Conservation (phyloP, 2,888 invertebrate genomes). For the Cheiracanthium punctorium region DNA sequence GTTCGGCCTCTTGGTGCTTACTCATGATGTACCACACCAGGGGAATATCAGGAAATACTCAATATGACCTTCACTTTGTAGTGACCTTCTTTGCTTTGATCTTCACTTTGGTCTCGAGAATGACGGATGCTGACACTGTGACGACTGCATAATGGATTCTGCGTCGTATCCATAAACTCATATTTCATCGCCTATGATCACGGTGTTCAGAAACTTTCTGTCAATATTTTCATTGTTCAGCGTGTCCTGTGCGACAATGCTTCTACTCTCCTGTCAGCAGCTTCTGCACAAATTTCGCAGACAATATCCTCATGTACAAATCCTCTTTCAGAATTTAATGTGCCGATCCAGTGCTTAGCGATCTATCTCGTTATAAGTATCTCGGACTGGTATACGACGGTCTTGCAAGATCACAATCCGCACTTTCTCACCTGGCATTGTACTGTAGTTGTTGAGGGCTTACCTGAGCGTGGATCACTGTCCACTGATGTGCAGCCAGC, state of each 20-base stretch:
- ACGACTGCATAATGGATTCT: constrained; percentile 65
- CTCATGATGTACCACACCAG: no score
- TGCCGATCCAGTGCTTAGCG: no score
- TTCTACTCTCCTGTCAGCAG: no score
- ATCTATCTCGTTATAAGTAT: no score
- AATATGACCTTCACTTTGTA: not conserved
- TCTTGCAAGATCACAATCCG: no score
- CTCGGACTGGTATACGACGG: no score
- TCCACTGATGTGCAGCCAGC: not conserved
- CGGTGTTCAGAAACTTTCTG: not conserved
- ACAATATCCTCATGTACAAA: no score
- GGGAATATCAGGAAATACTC: no score
- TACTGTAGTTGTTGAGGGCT: not conserved
- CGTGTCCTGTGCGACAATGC: no score
- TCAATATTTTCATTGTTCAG: not conserved
- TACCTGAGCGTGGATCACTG: constrained; percentile 1
- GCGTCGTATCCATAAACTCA: constrained; percentile 57
- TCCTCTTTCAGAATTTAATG: no score
- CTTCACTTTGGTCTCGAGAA: constrained; percentile 17
- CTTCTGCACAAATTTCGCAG: no score
- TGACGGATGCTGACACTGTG: constrained; percentile 33
- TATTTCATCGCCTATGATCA: constrained; percentile 61
- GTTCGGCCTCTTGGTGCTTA: no score
- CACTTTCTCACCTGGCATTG: not conserved
- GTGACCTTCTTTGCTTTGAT: not conserved